Evolutionary conservation across 2,113 vertebrate species (phyloP).

Genomic region (Microtus oregoni): DNA sequence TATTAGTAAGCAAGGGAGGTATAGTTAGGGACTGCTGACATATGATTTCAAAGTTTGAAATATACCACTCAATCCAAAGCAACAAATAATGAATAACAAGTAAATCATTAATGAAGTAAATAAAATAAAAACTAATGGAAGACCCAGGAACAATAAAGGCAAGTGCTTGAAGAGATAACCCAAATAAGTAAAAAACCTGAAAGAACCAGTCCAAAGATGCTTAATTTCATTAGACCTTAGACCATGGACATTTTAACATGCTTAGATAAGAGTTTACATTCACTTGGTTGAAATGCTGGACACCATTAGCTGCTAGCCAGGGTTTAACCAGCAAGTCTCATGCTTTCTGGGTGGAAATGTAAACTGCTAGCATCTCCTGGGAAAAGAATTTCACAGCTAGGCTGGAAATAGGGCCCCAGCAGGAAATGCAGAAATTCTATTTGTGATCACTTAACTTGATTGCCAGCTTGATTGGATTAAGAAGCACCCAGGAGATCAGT

Average conservation of each 20-base stretch:
- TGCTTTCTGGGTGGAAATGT: neutral
- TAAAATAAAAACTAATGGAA: conserved; percentile 3
- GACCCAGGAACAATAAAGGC: neutral
- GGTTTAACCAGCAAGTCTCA: neutral
- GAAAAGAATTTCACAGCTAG: neutral
- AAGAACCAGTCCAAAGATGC: neutral
- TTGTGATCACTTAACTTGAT: neutral
- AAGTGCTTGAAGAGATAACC: neutral
- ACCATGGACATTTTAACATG: neutral
- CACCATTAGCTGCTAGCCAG: neutral
- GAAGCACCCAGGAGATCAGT: neutral
- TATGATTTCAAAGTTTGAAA: neutral
- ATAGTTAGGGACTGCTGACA: neutral
- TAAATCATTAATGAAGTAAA: neutral
- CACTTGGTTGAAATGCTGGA: neutral
- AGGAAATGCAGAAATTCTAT: neutral
- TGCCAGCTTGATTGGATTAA: neutral
- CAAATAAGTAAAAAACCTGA: neutral
- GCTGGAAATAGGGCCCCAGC: neutral
- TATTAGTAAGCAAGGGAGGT: neutral
- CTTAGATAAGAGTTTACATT: neutral
- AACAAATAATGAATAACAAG: neutral
- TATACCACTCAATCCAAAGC: neutral
- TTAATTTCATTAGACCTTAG: neutral
- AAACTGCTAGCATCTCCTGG: neutral